Evolutionary conservation across 53 echinoderm and acorn worm genomes (phyloP), one percentile per base, ranked within the genome.

Genomic region (Crossaster papposus): DNA sequence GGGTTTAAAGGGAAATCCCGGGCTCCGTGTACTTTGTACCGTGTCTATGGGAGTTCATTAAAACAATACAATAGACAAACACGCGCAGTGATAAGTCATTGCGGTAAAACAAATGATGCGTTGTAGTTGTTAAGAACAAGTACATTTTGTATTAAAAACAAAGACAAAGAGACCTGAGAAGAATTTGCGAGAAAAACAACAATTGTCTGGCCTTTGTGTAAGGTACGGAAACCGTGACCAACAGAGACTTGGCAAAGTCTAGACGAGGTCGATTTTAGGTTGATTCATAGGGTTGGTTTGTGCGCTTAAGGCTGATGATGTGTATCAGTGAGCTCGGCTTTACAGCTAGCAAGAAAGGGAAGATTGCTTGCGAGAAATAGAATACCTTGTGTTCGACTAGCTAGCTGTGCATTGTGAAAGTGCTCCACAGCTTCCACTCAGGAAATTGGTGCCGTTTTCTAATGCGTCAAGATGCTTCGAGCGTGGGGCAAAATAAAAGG

Each of bases 171-270:
- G n/a, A 13, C 30, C 30, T 14, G 22, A 51, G 30, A 72, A 73
- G 20, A 85, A 51, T 53, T 85, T 68, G 14, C 65, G 14, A 3
- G 9, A 73, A 52, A 72, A 73, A 72, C 52, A 84, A 62, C 87
- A 54, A 34, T 36, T 36, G 77, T 77, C 77, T 87, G 87, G 77
- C 87, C 76, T 87, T 87, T 87, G 24, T 55, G 30, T 44, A 35
- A 14, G 51, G 53, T 33, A 62, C 87, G 87, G 87, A 87, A 87
- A 87, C 77, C 87, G 37, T 58, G 87, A 87, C 87, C 87, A 77
- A 58, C 63, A 76, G 87, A 87, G 87, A 87, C 87, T 77, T 84
- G 87, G 76, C 87, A 55, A 58, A 87, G 87, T 87, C 87, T 87
- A 87, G 87, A 87, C 87, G 76, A 77, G 87, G 58, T 14, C 54